Conservation (phyloP, 2,888 invertebrate genomes). For the Cheiracanthium punctorium region DNA sequence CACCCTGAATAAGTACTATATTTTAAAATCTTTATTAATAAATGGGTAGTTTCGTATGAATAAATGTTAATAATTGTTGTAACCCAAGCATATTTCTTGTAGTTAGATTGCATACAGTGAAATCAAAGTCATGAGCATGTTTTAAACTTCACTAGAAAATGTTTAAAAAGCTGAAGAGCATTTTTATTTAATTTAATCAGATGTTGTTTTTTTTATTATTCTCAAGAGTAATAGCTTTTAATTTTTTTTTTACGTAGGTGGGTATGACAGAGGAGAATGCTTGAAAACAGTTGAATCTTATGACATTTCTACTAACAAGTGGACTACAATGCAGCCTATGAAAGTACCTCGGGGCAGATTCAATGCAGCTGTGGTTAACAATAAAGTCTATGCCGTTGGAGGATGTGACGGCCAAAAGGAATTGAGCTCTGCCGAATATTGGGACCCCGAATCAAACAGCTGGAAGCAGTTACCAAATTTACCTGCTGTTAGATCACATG, state of each 20-base stretch:
- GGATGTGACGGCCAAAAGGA: slow-evolving; percentile 90
- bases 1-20: no score
- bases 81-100: no score
- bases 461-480: slow-evolving; percentile 80
- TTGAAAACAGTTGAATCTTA: slow-evolving; percentile 85
- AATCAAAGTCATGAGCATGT: no score
- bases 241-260: slow-evolving; percentile 78
- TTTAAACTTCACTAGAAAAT: no score
- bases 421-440: slow-evolving; percentile 83
- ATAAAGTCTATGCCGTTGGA: slow-evolving; percentile 85
- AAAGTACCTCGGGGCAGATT: slow-evolving; percentile 86
- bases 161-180: no score
- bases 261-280: slow-evolving; percentile 90
- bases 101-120: no score
- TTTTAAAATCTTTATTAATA: no score
- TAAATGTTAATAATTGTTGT: no score
- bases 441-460: slow-evolving; percentile 77
- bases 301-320: slow-evolving; percentile 82
- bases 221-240: neutral
- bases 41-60: no score
- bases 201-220: no score
- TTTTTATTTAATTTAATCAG: no score
- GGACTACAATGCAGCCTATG: slow-evolving; percentile 84
- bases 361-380: slow-evolving; percentile 83
- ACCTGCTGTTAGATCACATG: slow-evolving; percentile 82